phyloP scores from a whole-genome alignment of 1,140 invertebrate species.

The Charaxes varanes region DNA sequence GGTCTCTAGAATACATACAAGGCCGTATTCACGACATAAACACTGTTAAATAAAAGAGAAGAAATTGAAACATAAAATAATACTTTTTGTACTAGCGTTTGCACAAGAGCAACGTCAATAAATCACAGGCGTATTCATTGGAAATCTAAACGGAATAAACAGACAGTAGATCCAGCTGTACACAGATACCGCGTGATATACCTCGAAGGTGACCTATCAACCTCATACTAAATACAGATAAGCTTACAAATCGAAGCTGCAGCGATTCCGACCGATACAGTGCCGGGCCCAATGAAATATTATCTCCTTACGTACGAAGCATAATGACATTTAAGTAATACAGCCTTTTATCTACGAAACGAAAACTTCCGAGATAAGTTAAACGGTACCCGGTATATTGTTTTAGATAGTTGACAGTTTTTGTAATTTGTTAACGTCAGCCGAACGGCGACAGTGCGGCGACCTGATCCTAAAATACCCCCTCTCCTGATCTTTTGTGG shows the following conservation, averaged over 20 bases:
- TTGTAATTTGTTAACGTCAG: conserved; percentile 68
- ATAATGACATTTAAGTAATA: conserved; percentile 73
- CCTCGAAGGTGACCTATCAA: conserved; percentile 61
- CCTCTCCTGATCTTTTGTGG: conserved; percentile 35
- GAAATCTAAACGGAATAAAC: conserved; percentile 4
- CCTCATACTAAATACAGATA: conserved; percentile 65
- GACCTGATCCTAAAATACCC: conserved; percentile 52
- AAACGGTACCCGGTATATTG: conserved; percentile 70
- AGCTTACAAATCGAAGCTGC: conserved; percentile 60
- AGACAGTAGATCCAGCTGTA: conserved; percentile 24
- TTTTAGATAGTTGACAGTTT: conserved; percentile 62
- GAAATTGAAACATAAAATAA: no score
- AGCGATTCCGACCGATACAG: conserved; percentile 42
- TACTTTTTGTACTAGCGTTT: no score
- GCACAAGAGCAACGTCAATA: conserved; percentile 1
- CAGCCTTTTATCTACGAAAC: conserved; percentile 67
- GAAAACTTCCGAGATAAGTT: conserved; percentile 67
- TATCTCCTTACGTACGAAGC: conserved; percentile 56
- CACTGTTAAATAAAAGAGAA: no score
- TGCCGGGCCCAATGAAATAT: conserved; percentile 54
- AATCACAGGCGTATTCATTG: conserved; percentile 6
- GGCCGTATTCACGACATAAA: no score
- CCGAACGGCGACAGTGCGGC: conserved; percentile 32
- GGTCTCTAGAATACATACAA: no score
- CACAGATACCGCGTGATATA: conserved; percentile 38